Conservation (phyloP, 2,888 invertebrate species). For the Euspilapteryx auroguttella region DNA sequence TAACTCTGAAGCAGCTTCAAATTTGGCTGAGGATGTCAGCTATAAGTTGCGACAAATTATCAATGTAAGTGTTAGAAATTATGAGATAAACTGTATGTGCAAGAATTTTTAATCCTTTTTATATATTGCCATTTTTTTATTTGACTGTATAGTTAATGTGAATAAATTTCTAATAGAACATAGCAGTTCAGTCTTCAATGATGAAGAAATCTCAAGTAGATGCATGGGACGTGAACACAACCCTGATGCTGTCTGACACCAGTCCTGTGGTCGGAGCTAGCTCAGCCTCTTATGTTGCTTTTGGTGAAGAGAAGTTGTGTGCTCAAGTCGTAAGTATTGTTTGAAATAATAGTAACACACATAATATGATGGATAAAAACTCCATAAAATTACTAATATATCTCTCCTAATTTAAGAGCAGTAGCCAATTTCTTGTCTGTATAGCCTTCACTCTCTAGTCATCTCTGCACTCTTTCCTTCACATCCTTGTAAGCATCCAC, state of each 20-base stretch:
- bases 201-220: slow-evolving; percentile 42
- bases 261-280: slow-evolving; percentile 36
- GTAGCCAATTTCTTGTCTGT: too few relatives aligned
- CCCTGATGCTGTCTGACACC: slow-evolving; percentile 31
- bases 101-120: too few relatives aligned
- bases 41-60: slow-evolving; percentile 52
- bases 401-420: too few relatives aligned
- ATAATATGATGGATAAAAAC: too few relatives aligned
- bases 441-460: too few relatives aligned
- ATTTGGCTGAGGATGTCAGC: slow-evolving; percentile 53
- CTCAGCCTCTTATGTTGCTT: slow-evolving; percentile 22
- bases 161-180: too few relatives aligned
- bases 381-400: too few relatives aligned
- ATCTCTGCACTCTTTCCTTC: too few relatives aligned
- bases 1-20: slow-evolving; percentile 36
- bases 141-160: too few relatives aligned
- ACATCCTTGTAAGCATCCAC: too few relatives aligned
- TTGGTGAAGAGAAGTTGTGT: slow-evolving; percentile 43
- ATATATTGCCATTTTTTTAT: too few relatives aligned
- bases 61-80: slow-evolving; percentile 26
- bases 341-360: too few relatives aligned
- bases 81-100: not conserved
- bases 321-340: slow-evolving; percentile 31
- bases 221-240: slow-evolving; percentile 43
- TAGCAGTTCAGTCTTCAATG: slow-evolving; percentile 47